Conservation (phyloP, 2,888 invertebrate genomes). For the Creontiades dilutus region DNA sequence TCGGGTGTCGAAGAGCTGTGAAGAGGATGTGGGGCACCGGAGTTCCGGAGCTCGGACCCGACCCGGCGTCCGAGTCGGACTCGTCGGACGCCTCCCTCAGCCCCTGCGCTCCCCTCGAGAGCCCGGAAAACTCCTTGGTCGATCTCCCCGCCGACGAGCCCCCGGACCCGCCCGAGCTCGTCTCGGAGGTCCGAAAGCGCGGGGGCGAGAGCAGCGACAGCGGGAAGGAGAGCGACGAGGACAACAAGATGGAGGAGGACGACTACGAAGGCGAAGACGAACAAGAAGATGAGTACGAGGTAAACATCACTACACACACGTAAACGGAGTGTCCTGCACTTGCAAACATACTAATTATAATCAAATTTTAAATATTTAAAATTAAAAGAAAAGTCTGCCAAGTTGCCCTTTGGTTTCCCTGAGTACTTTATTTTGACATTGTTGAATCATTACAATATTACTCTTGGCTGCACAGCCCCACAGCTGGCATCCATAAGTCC, state of each 20-base stretch:
- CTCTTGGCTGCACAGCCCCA: too few species aligned
- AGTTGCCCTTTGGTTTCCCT: too few species aligned
- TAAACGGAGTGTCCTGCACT: too few species aligned
- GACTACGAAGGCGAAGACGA: slow-evolving; percentile 70
- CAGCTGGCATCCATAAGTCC: too few species aligned
- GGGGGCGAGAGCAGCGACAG: slow-evolving; percentile 70
- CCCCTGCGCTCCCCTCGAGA: slow-evolving; percentile 72
- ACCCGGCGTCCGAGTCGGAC: slow-evolving; percentile 65
- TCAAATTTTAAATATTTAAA: not conserved
- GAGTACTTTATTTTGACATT: too few species aligned
- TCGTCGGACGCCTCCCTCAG: slow-evolving; percentile 70
- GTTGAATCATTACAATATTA: too few species aligned
- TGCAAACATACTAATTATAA: too few species aligned
- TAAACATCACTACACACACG: not conserved
- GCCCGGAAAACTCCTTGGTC: slow-evolving; percentile 66
- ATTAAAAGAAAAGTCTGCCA: too few species aligned
- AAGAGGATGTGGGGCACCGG: slow-evolving; percentile 68
- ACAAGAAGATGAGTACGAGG: slow-evolving; percentile 56
- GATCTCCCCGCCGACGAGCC: slow-evolving; percentile 69
- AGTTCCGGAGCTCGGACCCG: slow-evolving; percentile 63
- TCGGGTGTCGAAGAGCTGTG: not conserved
- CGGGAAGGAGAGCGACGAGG: slow-evolving; percentile 72
- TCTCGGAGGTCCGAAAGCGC: slow-evolving; percentile 62
- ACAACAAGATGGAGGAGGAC: slow-evolving; percentile 74
- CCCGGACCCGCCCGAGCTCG: slow-evolving; percentile 54